Evolutionary conservation across 1,140 invertebrate species (phyloP).

Genomic region (Matsumurasca onukii): DNA sequence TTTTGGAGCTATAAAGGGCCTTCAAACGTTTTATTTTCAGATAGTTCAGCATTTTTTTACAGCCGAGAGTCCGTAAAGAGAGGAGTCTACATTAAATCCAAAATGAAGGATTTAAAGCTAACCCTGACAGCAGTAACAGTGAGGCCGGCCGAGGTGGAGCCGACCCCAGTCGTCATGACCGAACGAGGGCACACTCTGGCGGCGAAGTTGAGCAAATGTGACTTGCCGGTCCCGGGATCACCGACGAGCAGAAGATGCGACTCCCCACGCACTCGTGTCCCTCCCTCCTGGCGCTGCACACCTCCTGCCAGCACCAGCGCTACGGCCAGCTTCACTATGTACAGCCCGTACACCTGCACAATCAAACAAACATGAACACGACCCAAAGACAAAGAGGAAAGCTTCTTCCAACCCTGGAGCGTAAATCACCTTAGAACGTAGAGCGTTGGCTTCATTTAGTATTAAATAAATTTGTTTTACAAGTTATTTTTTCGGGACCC

Average conservation of each 20-base stretch:
- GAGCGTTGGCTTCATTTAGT: no score
- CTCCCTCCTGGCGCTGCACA: slow-evolving; percentile 57
- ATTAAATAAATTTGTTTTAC: background rate
- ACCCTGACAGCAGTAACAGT: slow-evolving; percentile 85
- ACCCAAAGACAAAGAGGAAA: no score
- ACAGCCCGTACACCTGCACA: slow-evolving; percentile 82
- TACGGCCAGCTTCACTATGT: slow-evolving; percentile 83
- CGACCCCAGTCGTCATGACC: slow-evolving; percentile 82
- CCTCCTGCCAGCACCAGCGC: slow-evolving; percentile 72
- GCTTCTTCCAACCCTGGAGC: no score
- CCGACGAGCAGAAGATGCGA: slow-evolving; percentile 86
- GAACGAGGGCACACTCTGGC: slow-evolving; percentile 72
- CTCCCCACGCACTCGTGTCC: slow-evolving; percentile 66
- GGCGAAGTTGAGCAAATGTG: slow-evolving; percentile 80
- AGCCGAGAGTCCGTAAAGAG: no score
- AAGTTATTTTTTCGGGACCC: background rate
- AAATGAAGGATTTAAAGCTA: no score
- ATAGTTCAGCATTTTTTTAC: no score
- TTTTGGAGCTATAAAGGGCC: no score
- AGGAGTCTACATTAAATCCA: no score
- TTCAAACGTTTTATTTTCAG: no score
- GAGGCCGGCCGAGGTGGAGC: slow-evolving; percentile 84
- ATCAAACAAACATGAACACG: slow-evolving; percentile 21
- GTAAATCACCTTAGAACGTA: no score
- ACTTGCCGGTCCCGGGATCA: slow-evolving; percentile 90